A percentile compares a stretch with the other conserved stretches of the same genome.
Evolutionary conservation across 2,113 vertebrate genomes (phyloP).

Genomic region (Urocolius indicus): DNA sequence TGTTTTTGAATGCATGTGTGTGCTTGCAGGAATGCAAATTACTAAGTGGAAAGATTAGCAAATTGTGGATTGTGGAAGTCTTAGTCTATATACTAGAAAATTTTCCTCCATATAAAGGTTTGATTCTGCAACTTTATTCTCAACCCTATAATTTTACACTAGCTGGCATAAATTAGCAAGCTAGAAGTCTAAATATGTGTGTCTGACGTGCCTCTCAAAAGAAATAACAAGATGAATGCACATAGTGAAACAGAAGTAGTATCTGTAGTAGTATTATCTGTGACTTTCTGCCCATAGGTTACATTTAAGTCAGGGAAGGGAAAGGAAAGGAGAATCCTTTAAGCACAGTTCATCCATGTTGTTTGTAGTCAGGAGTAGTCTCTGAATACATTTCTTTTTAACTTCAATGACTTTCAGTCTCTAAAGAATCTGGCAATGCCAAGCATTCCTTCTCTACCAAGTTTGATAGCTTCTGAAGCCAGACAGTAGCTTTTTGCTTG

Average conservation of each 20-base stretch:
- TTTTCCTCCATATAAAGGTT: slow-evolving; percentile 50
- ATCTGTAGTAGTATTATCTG: slow-evolving; percentile 29
- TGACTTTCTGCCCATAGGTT: slow-evolving; percentile 18
- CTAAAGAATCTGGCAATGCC: slow-evolving; percentile 38
- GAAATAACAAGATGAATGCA: slow-evolving; percentile 48
- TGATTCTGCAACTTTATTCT: slow-evolving; percentile 58
- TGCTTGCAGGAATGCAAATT: slow-evolving; percentile 24
- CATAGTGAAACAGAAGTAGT: slow-evolving; percentile 16
- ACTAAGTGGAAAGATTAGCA: slow-evolving; percentile 23
- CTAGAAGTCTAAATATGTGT: slow-evolving; percentile 57
- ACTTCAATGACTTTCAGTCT: slow-evolving; percentile 31
- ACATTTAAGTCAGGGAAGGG: not conserved
- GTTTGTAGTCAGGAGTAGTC: slow-evolving; percentile 26
- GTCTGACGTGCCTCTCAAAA: slow-evolving; percentile 58
- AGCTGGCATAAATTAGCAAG: slow-evolving; percentile 71
- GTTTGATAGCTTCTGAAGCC: slow-evolving; percentile 44
- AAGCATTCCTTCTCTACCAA: slow-evolving; percentile 16
- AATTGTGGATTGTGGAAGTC: slow-evolving; percentile 31
- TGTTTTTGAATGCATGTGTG: not conserved
- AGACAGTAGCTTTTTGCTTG: slow-evolving; percentile 44
- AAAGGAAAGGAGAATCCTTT: slow-evolving; percentile 47
- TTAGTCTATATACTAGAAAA: not conserved
- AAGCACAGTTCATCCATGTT: slow-evolving; percentile 22
- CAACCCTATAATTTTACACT: slow-evolving; percentile 67
- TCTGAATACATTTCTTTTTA: slow-evolving; percentile 12